phyloP scores from a whole-genome alignment of 2,888 invertebrate species.

The Galerucella nymphaeae region DNA sequence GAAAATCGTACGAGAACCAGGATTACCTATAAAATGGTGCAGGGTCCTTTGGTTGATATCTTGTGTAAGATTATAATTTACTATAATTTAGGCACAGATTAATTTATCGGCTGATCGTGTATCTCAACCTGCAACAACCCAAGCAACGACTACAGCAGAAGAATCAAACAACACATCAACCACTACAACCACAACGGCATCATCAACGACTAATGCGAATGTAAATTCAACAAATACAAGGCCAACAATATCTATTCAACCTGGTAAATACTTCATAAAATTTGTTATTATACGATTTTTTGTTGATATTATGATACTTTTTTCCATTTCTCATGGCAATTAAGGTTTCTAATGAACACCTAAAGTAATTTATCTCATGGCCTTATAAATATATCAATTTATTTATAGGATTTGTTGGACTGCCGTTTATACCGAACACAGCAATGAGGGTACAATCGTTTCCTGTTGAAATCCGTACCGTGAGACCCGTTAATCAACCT shows the following conservation, averaged over 20 bases:
- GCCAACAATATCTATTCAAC: conserved; percentile 41
- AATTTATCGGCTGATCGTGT: conserved; percentile 55
- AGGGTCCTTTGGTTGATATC: too few relatives aligned
- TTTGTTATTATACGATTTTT: too few relatives aligned
- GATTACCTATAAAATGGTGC: too few relatives aligned
- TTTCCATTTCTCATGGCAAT: too few relatives aligned
- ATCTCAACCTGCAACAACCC: conserved; percentile 43
- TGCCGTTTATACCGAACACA: conserved; percentile 55
- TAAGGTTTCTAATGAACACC: too few relatives aligned
- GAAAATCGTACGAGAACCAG: too few relatives aligned
- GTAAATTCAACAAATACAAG: conserved; percentile 27
- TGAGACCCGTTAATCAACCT: conserved; percentile 41
- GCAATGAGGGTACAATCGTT: conserved; percentile 59
- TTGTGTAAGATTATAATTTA: conserved; percentile 6
- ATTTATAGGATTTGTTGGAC: conserved; percentile 41
- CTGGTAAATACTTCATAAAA: conserved; percentile 19
- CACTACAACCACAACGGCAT: conserved; percentile 18
- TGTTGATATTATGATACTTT: too few relatives aligned
- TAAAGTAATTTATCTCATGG: too few relatives aligned
- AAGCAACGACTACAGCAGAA: conserved; percentile 45
- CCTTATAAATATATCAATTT: too few relatives aligned
- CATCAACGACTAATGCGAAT: conserved; percentile 8
- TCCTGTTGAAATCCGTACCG: conserved; percentile 58
- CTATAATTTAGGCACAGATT: conserved; percentile 55
- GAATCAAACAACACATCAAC: conserved; percentile 21